Percentiles rank a stretch among this genome's conserved stretches.
Evolutionary conservation across 2,113 vertebrate genomes (phyloP).

Genomic region (human): DNA sequence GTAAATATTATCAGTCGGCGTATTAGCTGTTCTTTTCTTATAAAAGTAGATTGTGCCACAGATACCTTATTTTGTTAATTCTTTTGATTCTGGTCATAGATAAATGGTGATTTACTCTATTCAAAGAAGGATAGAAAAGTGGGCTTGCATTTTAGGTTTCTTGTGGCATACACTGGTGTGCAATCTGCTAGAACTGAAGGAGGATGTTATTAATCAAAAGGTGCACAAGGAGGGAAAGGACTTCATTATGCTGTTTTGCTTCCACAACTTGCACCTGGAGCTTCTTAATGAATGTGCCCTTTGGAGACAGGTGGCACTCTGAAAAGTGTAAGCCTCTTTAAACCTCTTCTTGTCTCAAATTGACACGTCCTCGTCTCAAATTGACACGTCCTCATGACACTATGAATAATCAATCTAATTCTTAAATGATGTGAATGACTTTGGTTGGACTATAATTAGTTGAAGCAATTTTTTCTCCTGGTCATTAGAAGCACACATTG

Average conservation of each 20-base stretch:
- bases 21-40: constrained; percentile 20
- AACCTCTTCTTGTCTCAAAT: constrained; percentile 42
- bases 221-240: constrained; percentile 25
- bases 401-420: constrained; percentile 53
- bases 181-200: constrained; percentile 42
- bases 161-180: background rate
- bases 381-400: background rate
- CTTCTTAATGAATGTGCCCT: background rate
- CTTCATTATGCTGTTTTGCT: constrained; percentile 57
- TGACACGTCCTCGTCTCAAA: background rate
- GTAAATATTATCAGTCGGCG: background rate
- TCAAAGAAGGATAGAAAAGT: background rate
- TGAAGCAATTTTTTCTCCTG: background rate
- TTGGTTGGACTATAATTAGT: background rate
- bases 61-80: background rate
- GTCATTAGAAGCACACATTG: background rate
- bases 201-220: constrained; percentile 65
- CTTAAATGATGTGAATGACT: constrained; percentile 30
- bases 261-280: background rate
- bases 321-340: constrained; percentile 46
- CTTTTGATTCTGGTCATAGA: background rate
- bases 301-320: constrained; percentile 41
- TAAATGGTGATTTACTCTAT: constrained; percentile 20
- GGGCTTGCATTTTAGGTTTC: background rate
- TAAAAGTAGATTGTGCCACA: constrained; percentile 1